These are phyloP conservation scores for Acipenser transmontanus DNA, from an alignment of 2,797 vertebrate species.

Conservation along the genomic window DNA sequence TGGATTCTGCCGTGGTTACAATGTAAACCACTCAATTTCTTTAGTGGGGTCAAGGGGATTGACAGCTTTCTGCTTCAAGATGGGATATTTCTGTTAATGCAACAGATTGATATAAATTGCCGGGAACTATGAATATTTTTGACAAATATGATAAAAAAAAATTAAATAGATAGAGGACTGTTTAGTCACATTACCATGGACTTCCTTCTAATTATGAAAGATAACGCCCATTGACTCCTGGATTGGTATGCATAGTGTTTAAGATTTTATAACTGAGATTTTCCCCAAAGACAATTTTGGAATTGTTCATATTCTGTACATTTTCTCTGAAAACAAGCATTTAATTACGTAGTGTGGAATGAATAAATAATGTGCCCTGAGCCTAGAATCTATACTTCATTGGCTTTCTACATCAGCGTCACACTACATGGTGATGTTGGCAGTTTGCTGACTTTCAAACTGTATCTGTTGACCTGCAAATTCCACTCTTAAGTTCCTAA, in stretches of 20 bases:
- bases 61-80: constrained; percentile 24
- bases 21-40: constrained; percentile 36
- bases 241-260: constrained; percentile 24
- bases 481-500: background rate
- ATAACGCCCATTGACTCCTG: constrained; percentile 22
- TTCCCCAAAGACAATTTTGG: constrained; percentile 22
- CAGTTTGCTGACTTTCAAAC: constrained; percentile 6
- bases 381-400: constrained; percentile 15
- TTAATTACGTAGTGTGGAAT: constrained; percentile 26
- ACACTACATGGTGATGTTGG: background rate
- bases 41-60: constrained; percentile 31
- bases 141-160: constrained; percentile 23
- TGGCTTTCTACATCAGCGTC: constrained; percentile 6
- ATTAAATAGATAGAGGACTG: background rate
- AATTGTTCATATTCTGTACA: constrained; percentile 22
- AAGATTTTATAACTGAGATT: constrained; percentile 23
- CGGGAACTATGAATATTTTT: constrained; percentile 28
- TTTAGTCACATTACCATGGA: constrained; percentile 14
- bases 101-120: constrained; percentile 21
- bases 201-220: constrained; percentile 21
- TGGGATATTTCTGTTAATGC: constrained; percentile 31
- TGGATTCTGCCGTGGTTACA: constrained; percentile 37
- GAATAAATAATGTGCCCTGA: constrained; percentile 23
- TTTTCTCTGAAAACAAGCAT: constrained; percentile 27
- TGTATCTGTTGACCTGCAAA: background rate